Conservation (phyloP, 2,113 vertebrate species). For the Urocitellus parryii region DNA sequence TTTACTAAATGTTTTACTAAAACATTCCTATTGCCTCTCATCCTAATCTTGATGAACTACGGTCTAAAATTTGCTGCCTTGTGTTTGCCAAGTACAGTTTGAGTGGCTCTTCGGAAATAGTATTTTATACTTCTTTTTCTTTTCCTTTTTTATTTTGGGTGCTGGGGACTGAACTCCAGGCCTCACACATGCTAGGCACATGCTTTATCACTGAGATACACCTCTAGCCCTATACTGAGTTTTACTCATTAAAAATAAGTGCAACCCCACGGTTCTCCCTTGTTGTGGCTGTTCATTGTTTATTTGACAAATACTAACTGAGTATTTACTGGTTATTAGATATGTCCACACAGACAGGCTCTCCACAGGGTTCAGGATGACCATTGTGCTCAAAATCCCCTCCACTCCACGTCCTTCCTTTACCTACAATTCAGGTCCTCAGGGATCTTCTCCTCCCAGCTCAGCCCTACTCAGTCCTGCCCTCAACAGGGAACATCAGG, state of each 20-base stretch:
- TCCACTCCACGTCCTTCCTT: not conserved
- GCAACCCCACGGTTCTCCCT: not conserved
- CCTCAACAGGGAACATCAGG: not conserved
- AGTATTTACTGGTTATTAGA: not conserved
- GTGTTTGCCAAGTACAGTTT: not conserved
- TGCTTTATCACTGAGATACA: not conserved
- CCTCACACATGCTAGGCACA: not conserved
- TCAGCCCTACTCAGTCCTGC: not conserved
- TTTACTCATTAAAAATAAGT: conserved; percentile 43
- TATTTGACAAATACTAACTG: not conserved
- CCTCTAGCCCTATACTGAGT: not conserved
- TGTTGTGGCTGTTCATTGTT: not conserved
- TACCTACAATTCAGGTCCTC: not conserved
- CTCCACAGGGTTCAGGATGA: not conserved
- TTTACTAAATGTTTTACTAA: not conserved
- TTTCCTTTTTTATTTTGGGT: no score
- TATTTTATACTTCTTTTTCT: not conserved
- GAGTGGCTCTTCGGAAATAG: not conserved
- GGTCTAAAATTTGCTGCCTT: not conserved
- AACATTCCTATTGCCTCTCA: not conserved
- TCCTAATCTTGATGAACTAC: not conserved
- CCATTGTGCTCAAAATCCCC: not conserved
- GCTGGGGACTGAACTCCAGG: not conserved
- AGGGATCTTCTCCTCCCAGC: not conserved
- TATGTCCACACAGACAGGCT: not conserved